Percentiles rank a stretch among this genome's conserved stretches.
These are phyloP conservation scores for Drosophila nebulosa DNA, from an alignment of 1,140 invertebrate genomes.

Conservation along the genomic window DNA sequence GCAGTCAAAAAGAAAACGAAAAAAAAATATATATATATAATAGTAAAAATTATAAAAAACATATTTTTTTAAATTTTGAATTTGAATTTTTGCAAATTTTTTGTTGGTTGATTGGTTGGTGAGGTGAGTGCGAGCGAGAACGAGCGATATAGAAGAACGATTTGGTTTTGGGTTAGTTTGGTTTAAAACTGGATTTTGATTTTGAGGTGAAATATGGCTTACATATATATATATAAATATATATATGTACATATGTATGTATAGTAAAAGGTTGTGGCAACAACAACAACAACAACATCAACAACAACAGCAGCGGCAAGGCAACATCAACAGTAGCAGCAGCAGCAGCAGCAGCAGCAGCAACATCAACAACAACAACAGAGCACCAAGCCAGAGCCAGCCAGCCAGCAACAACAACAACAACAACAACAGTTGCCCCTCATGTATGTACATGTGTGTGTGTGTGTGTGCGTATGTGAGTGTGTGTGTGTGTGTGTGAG, in stretches of 20 bases:
- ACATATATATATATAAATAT: not conserved
- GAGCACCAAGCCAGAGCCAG: conserved; percentile 8
- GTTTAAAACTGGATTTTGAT: conserved; percentile 18
- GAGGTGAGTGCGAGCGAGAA: conserved; percentile 38
- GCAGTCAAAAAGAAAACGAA: conserved; percentile 71
- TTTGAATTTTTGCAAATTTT: conserved; percentile 30
- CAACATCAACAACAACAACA: conserved; percentile 50
- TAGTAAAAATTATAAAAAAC: conserved; percentile 74
- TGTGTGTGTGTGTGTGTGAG: conserved; percentile 6
- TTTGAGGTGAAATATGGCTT: conserved; percentile 4
- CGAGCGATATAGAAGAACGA: conserved; percentile 21
- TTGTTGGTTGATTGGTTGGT: conserved; percentile 23
- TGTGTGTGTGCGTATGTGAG: conserved; percentile 14
- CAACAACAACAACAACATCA: conserved; percentile 34
- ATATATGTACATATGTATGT: not conserved
- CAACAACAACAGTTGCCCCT: conserved; percentile 14
- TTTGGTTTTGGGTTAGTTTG: conserved; percentile 20
- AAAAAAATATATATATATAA: conserved; percentile 60
- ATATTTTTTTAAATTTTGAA: conserved; percentile 23
- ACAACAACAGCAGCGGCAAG: conserved; percentile 39
- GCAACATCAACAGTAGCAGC: conserved; percentile 38
- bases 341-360: conserved; percentile 43
- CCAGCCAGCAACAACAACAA: conserved; percentile 4
- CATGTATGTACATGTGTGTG: conserved; percentile 19
- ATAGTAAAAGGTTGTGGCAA: conserved; percentile 14